Base-by-base conservation (phyloP, 2,888 invertebrate species). In the Leptinotarsa haldemani region DNA sequence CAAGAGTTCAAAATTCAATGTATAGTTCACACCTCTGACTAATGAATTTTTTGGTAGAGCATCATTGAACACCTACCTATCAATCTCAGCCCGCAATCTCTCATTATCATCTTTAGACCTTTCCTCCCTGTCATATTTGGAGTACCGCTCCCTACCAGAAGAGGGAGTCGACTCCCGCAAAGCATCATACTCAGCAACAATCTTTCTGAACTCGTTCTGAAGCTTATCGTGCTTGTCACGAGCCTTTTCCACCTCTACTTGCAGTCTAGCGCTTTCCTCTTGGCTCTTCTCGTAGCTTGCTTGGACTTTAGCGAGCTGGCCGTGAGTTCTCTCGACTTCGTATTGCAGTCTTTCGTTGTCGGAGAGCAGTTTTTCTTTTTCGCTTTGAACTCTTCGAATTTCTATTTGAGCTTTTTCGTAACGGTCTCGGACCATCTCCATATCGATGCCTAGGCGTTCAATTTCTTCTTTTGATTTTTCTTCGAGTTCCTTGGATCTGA, bases 321-420 rank as follows among this genome's bases (percentile, higher is more conserved):
- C 93, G 88, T 96, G 95, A 0, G 95, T 93, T 77, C 97, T 89
- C 81, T 97, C 97, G 77, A 95, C 89, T 87, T 96, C 96, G 82
- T 96, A 97, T 82, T 94, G 93, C 77, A 96, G 88, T 69, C 96
- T 90, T 86, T 97, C 96, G 83, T 93, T 92, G 84, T 97, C 97
- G 22, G 94, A 94, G 75, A 94, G 91, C 58, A 95, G 87, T 83
- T 96, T 96, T 82, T 97, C 97, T 82, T 95, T 94, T 82, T 95
- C 97, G 73, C 92, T 94, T 88, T 94, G 95, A 47, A 95, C 87
- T 72, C 95, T 90, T 80, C 97, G 90, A 65, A 95, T 87, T 88
- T 97, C 97, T 74, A 94, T 93, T 86, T 96, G 95, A 16, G 94
- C 90, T 87, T 97, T 97, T 83, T 97, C 97, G 84, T 95, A 95